Evolutionary conservation across 2,113 vertebrate species (phyloP).

Genomic region (Diadophis punctatus): DNA sequence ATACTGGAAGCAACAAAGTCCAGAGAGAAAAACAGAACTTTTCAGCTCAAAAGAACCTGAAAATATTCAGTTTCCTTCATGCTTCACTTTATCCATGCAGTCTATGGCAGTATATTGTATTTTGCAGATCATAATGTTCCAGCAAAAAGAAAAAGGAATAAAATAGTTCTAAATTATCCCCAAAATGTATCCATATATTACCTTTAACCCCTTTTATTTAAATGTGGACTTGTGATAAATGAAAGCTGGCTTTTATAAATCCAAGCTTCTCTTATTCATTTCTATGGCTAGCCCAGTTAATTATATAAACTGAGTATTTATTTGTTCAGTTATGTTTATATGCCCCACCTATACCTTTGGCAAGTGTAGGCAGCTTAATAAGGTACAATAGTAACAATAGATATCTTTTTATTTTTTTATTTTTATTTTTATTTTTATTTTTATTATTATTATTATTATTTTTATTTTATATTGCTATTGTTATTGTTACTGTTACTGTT

Average conservation of each 20-base stretch:
- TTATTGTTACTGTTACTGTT: no score
- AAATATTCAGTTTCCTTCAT: neutral
- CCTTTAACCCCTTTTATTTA: neutral
- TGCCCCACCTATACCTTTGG: neutral
- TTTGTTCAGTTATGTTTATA: neutral
- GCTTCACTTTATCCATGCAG: neutral
- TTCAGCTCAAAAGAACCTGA: neutral
- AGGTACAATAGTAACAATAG: neutral
- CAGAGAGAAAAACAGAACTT: neutral
- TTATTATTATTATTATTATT: no score
- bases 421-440: no score
- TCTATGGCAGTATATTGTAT: neutral
- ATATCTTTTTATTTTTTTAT: neutral
- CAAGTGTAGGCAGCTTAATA: neutral
- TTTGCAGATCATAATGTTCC: neutral
- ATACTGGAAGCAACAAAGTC: neutral
- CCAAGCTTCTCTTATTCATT: neutral
- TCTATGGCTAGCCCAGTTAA: neutral
- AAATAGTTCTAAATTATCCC: neutral
- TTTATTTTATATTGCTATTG: no score
- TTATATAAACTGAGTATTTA: neutral
- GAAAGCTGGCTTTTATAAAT: neutral
- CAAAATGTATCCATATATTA: neutral
- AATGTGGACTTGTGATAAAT: neutral
- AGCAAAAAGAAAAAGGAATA: neutral